Base-by-base conservation (phyloP, 1,140 invertebrate species). In the Cydia fagiglandana region DNA sequence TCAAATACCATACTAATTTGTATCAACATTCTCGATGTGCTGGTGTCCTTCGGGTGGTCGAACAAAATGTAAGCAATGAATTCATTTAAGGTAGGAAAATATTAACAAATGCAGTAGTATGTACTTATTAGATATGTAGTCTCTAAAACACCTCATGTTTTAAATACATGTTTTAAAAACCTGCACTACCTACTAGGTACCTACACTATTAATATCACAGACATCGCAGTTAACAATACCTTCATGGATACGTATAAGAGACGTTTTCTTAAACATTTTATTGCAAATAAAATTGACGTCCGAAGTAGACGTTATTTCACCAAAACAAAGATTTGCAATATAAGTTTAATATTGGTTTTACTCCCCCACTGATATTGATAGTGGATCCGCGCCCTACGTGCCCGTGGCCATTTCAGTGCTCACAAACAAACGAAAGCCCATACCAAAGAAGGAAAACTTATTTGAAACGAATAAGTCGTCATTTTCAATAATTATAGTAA, bases 261-360 rank as follows among this genome's bases (percentile, higher is more conserved):
- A 0, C 53, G 7, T 61, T 20, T 61, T 61, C 7, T 61, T 17
- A 56, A 17, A 56, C 53, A 15, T 50, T 56, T 61, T 61, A 24
- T 24, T 61, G 20, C 56, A 61, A 61, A 61, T 24, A 61, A 61
- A 20, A 61, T 2, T 24, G 56, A 24, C 56, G 10, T 24, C 10
- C 56, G 56, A 10, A 61, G 20, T 66, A 75, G 80, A 85, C 84
- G 88, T 88, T 86, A 85, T 85, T 86, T 84, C 86, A 83, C 86
- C 80, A 81, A 86, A 81, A 84, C 81, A 78, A 87, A 84, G 85
- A 91, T 90, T 90, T 91, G 84, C 91, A 89, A 92, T 90, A 92
- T 92, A 92, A 89, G 86, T 88, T 86, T 88, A 89, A 92, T 92
- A 92, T 92, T 91, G 91, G 86, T 88, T 84, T 84, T 85, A 81